These are phyloP conservation scores for Clarias gariepinus DNA, from an alignment of 2,113 vertebrate genomes.

Conservation along the genomic window DNA sequence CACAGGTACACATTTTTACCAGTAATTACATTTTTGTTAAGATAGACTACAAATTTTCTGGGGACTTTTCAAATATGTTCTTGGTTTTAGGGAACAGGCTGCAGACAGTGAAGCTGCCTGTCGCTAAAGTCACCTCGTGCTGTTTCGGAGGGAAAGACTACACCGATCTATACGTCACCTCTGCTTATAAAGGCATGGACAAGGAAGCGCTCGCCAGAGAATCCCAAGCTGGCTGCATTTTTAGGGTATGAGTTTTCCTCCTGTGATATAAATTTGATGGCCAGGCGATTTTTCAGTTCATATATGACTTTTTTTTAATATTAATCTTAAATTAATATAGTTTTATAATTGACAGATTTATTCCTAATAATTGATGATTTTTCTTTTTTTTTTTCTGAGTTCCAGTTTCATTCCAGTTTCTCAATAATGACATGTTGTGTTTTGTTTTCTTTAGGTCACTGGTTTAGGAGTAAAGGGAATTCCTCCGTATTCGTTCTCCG, in stretches of 20 bases:
- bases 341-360: background rate
- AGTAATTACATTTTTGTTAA: background rate
- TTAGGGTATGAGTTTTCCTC: constrained; percentile 76
- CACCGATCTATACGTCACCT: constrained; percentile 90
- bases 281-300: background rate
- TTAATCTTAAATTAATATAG: background rate
- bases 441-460: constrained; percentile 75
- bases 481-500: constrained; percentile 74
- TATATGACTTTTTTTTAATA: too few relatives aligned
- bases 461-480: constrained; percentile 85
- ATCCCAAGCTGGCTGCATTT: constrained; percentile 80
- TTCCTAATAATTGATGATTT: background rate
- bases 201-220: constrained; percentile 69
- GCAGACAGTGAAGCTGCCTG: constrained; percentile 84
- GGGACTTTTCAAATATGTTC: background rate
- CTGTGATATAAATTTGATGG: too few relatives aligned
- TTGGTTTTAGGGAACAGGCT: constrained; percentile 78
- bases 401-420: background rate
- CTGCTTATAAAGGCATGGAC: constrained; percentile 76
- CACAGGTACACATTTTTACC: constrained; percentile 68
- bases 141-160: constrained; percentile 91
- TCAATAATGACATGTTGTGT: background rate
- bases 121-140: constrained; percentile 86
- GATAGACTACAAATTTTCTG: background rate
- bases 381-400: background rate